Evolutionary conservation across 64 coral and sea anemone species (phyloP).

Genomic region (Pachyseris speciosa): DNA sequence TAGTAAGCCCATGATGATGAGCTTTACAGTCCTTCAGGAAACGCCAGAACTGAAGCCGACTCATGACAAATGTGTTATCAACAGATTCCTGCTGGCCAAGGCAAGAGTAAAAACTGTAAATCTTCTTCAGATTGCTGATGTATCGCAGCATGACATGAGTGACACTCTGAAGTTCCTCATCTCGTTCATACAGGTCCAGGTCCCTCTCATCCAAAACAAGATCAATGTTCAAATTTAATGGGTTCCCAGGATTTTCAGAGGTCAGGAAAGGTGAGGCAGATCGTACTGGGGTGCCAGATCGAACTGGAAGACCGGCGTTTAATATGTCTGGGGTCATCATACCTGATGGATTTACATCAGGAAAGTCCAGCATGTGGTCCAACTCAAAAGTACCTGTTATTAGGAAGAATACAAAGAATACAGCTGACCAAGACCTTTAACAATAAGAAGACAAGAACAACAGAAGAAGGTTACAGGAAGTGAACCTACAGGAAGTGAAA

Average conservation of each 20-base stretch:
- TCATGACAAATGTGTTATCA: conserved; percentile 98
- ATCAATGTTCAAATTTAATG: conserved; percentile 79
- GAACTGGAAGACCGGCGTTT: conserved; percentile 77
- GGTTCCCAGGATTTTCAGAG: conserved; percentile 66
- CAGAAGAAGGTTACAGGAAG: no score
- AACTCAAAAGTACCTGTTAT: conserved; percentile 87
- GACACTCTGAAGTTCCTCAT: conserved; percentile 72
- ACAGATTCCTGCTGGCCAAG: conserved; percentile 69
- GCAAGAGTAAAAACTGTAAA: conserved; percentile 90
- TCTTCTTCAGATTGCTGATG: conserved; percentile 88
- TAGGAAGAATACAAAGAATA: no score
- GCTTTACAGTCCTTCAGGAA: conserved; percentile 94
- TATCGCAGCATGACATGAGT: conserved; percentile 84
- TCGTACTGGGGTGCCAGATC: conserved; percentile 64
- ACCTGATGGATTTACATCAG: conserved; percentile 90
- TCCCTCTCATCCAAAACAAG: conserved; percentile 83
- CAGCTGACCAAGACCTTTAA: no score
- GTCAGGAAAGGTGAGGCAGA: conserved; percentile 70
- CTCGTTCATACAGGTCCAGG: conserved; percentile 67
- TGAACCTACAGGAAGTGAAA: no score
- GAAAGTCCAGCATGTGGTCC: conserved; percentile 99
- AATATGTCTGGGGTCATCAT: conserved; percentile 93
- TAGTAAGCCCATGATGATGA: conserved; percentile 74
- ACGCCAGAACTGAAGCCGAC: conserved; percentile 89
- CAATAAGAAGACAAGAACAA: background rate